Evolutionary conservation across 23 tunicate genomes (phyloP).

Genomic region (Botrylloides violaceus): DNA sequence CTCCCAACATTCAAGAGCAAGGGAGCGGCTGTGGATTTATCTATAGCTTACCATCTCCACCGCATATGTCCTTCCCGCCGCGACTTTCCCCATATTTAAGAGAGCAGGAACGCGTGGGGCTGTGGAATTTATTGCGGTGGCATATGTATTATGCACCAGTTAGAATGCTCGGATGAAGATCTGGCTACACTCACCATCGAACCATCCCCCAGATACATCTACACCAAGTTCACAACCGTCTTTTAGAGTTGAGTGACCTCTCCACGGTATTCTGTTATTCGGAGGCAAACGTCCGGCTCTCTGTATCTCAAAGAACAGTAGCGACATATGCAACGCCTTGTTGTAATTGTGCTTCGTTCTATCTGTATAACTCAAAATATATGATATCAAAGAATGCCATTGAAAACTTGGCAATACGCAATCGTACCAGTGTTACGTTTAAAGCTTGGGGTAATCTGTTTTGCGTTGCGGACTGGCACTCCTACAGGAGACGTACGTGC

Average conservation of each 20-base stretch:
- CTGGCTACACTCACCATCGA: conserved; percentile 57
- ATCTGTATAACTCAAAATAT: conserved; percentile 12
- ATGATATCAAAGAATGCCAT: neutral
- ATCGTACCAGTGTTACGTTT: conserved; percentile 11
- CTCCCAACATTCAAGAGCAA: too few relatives aligned
- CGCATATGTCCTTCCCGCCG: too few relatives aligned
- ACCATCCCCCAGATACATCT: conserved; percentile 91
- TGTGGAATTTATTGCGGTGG: too few relatives aligned
- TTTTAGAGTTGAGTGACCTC: conserved; percentile 90
- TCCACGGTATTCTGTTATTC: conserved; percentile 74
- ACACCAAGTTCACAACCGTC: conserved; percentile 92
- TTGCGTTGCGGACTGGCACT: neutral
- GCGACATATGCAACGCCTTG: conserved; percentile 73
- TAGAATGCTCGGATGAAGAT: too few relatives aligned
- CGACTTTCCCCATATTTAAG: too few relatives aligned
- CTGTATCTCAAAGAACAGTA: conserved; percentile 94
- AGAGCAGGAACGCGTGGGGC: too few relatives aligned
- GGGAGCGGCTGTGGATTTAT: too few relatives aligned
- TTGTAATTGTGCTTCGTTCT: conserved; percentile 70
- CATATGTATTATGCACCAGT: too few relatives aligned
- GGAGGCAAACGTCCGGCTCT: conserved; percentile 80
- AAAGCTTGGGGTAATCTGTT: conserved; percentile 1
- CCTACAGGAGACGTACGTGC: conserved; percentile 1
- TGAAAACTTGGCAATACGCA: neutral
- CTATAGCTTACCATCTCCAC: too few relatives aligned